Evolutionary conservation across 2,113 vertebrate species (phyloP).

Genomic region (Phalacrocorax brasilianus): DNA sequence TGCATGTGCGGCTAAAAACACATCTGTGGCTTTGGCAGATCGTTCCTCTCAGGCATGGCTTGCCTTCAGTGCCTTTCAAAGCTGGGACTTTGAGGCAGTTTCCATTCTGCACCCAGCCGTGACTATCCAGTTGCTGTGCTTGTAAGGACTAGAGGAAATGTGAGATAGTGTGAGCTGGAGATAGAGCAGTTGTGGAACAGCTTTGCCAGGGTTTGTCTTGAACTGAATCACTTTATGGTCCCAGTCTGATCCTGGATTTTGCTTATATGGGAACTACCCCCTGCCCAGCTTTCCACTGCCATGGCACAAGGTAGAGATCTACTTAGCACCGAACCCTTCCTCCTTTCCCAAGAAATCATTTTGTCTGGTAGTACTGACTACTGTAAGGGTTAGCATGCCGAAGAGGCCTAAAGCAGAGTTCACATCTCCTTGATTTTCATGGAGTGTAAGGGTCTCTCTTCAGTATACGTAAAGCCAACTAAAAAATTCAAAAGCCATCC

Average conservation of each 20-base stretch:
- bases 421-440: neutral
- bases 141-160: neutral
- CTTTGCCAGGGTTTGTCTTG: neutral
- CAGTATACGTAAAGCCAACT: neutral
- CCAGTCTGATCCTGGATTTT: neutral
- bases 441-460: neutral
- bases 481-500: neutral
- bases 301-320: neutral
- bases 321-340: neutral
- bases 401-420: neutral
- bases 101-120: neutral
- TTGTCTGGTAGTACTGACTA: neutral
- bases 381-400: neutral
- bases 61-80: neutral
- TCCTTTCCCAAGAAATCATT: neutral
- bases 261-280: neutral
- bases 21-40: accelerated
- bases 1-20: neutral
- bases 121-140: neutral
- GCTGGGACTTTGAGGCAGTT: neutral
- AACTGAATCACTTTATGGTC: neutral
- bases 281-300: neutral
- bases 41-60: accelerated
- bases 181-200: neutral
- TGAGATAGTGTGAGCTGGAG: neutral